These are phyloP conservation scores for Protosalanx chinensis DNA, from an alignment of 2,797 vertebrate genomes.

Conservation along the genomic window DNA sequence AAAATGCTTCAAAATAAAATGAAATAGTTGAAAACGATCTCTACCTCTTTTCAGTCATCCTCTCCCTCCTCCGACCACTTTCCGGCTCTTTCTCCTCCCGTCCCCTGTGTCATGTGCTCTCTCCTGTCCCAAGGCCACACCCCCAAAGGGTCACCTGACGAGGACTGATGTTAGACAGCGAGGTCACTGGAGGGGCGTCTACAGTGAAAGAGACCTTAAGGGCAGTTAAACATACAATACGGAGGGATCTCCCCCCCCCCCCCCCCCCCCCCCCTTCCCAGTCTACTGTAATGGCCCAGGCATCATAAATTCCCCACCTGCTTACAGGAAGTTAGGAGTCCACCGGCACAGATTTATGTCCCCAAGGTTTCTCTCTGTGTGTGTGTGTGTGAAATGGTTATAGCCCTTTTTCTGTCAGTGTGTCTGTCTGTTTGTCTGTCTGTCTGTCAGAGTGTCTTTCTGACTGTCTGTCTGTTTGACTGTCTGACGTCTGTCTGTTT, in stretches of 20 bases:
- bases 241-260: constrained; percentile 25
- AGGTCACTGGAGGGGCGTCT: constrained; percentile 31
- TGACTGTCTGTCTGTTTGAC: background rate
- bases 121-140: too few species aligned
- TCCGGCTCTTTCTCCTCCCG: background rate
- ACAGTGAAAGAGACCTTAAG: constrained; percentile 38
- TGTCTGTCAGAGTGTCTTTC: background rate
- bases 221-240: constrained; percentile 10
- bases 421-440: background rate
- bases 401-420: background rate
- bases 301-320: constrained; percentile 50
- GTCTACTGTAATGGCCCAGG: constrained; percentile 32
- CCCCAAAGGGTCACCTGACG: too few species aligned
- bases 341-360: constrained; percentile 72
- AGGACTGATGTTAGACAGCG: too few species aligned
- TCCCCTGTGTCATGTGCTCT: background rate
- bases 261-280: constrained; percentile 13
- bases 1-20: background rate
- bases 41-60: too few species aligned
- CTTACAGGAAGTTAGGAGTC: constrained; percentile 50
- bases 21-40: too few species aligned
- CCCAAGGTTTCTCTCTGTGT: constrained; percentile 7
- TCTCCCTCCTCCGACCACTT: too few species aligned
- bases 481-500: background rate
- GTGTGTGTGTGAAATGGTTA: background rate